These are phyloP conservation scores for Micrasema longulum DNA, from an alignment of 1,140 invertebrate species.

Conservation along the genomic window DNA sequence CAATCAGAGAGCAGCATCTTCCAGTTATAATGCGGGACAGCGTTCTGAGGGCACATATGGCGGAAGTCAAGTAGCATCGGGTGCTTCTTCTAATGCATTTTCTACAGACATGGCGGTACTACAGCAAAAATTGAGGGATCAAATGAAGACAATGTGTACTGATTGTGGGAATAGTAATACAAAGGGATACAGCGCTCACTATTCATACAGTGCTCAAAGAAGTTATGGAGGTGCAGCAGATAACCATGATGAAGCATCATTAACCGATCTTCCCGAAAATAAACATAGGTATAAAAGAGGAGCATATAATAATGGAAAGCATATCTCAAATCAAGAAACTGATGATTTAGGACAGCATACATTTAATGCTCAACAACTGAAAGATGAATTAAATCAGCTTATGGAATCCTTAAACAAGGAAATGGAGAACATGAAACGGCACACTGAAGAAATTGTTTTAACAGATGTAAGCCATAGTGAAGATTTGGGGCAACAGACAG, in stretches of 20 bases:
- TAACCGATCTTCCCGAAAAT: not conserved
- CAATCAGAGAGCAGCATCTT: slow-evolving; percentile 18
- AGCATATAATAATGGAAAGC: not conserved
- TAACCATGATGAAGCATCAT: not conserved
- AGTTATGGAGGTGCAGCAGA: slow-evolving; percentile 41
- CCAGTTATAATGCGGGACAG: not conserved
- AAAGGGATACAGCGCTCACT: slow-evolving; percentile 50
- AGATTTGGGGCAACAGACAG: slow-evolving; percentile 26
- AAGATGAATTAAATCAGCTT: not conserved
- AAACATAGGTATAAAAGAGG: slow-evolving; percentile 41
- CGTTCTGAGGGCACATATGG: slow-evolving; percentile 20
- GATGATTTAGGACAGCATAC: slow-evolving; percentile 59
- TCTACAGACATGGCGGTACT: slow-evolving; percentile 39
- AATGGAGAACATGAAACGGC: slow-evolving; percentile 11
- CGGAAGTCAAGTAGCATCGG: not conserved
- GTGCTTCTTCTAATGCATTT: slow-evolving; percentile 17
- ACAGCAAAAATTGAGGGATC: slow-evolving; percentile 42
- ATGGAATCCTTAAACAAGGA: not conserved
- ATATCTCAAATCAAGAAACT: slow-evolving; percentile 26
- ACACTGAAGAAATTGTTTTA: not conserved
- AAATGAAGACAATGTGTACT: slow-evolving; percentile 43
- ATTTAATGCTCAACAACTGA: slow-evolving; percentile 15
- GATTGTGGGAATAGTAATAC: slow-evolving; percentile 28
- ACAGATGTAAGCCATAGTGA: too few relatives aligned
- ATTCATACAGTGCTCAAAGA: slow-evolving; percentile 52